These are phyloP conservation scores for Tortrix viridana DNA, from an alignment of 2,888 invertebrate species.

Conservation along the genomic window DNA sequence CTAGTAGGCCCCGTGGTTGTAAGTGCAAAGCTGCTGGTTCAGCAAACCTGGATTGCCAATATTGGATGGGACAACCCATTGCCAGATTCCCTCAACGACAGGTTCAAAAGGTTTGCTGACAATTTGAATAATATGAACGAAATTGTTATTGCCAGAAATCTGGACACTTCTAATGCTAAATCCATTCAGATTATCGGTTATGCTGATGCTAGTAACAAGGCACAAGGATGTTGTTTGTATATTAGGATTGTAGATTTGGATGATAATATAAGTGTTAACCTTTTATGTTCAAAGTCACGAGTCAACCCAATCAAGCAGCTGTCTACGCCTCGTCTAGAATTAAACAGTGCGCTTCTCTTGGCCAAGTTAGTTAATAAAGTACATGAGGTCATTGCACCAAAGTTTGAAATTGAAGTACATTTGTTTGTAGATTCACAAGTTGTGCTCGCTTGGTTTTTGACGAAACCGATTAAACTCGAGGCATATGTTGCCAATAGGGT, in stretches of 20 bases:
- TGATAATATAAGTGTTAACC: constrained; percentile 2
- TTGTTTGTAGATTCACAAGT: too few species aligned
- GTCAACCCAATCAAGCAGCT: constrained; percentile 7
- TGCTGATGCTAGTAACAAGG: constrained; percentile 1
- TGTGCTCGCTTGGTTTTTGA: neutral
- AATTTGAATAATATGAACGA: neutral
- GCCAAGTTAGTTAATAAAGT: too few species aligned
- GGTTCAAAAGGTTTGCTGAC: constrained; percentile 4
- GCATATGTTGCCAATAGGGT: constrained; percentile 7
- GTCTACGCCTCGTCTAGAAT: too few species aligned
- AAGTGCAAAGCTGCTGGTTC: too few species aligned
- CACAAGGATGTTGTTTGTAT: constrained; percentile 6
- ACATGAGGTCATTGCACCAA: neutral
- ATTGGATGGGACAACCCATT: too few species aligned
- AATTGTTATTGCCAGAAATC: constrained; percentile 1
- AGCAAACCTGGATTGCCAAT: too few species aligned
- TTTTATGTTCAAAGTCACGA: constrained; percentile 3
- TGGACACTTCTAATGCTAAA: constrained; percentile 8
- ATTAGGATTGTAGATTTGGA: neutral
- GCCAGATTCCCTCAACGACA: too few species aligned
- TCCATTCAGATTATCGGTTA: neutral
- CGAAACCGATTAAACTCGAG: neutral
- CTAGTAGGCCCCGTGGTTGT: too few species aligned
- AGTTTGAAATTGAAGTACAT: neutral
- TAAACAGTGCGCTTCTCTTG: too few species aligned